A percentile compares a stretch with the other conserved stretches of the same genome.
These are phyloP conservation scores for Xestia xanthographa DNA, from an alignment of 2,888 invertebrate genomes.

Conservation along the genomic window DNA sequence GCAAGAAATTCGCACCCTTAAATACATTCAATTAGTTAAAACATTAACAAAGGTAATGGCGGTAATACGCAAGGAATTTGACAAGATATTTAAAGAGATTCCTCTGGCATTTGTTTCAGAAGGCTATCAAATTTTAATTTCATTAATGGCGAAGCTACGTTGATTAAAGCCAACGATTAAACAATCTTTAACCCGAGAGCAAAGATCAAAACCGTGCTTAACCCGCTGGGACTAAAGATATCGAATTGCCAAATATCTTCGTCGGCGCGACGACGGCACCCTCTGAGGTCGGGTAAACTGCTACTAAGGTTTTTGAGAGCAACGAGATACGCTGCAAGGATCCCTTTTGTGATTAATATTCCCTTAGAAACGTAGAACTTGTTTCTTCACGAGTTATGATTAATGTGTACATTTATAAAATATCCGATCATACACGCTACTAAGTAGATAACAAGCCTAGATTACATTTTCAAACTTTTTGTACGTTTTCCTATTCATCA, in stretches of 20 bases:
- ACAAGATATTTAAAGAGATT: constrained; percentile 56
- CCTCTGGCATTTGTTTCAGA: constrained; percentile 56
- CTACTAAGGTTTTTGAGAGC: constrained; percentile 70
- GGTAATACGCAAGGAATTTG: constrained; percentile 33
- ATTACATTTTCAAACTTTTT: no score
- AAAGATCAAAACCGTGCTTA: constrained; percentile 76
- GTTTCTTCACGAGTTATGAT: constrained; percentile 53
- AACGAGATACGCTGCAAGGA: constrained; percentile 66
- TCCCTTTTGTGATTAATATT: constrained; percentile 71
- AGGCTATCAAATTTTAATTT: constrained; percentile 70
- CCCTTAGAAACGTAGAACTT: constrained; percentile 53
- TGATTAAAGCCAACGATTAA: constrained; percentile 79
- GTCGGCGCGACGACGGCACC: constrained; percentile 63
- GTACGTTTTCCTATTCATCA: constrained; percentile 65
- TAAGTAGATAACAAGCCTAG: no score
- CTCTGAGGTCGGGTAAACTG: constrained; percentile 71
- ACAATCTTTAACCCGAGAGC: constrained; percentile 77
- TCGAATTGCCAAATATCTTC: constrained; percentile 77
- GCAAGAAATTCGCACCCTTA: constrained; percentile 23
- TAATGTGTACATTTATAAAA: constrained; percentile 50
- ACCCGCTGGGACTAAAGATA: constrained; percentile 76
- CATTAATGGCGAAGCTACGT: constrained; percentile 70
- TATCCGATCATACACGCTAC: constrained; percentile 6
- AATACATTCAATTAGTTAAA: constrained; percentile 36
- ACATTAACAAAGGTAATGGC: constrained; percentile 20